These are phyloP conservation scores for Aphrophora alni DNA, from an alignment of 2,888 invertebrate species.

Conservation along the genomic window DNA sequence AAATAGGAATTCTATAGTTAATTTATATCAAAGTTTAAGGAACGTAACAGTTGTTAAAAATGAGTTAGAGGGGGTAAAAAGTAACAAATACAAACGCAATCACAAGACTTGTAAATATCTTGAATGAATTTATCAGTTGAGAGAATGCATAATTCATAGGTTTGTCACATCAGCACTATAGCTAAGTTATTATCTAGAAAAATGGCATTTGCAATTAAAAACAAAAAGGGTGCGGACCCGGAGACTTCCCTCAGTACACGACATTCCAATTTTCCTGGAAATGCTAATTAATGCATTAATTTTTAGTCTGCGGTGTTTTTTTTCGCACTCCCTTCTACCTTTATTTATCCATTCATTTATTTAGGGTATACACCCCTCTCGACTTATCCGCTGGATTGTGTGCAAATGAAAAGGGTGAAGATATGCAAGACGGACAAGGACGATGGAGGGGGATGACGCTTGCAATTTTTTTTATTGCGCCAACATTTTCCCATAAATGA, in stretches of 20 bases:
- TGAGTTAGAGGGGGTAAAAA: too few relatives aligned
- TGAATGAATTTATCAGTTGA: conserved; percentile 4
- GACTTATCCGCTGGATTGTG: not conserved
- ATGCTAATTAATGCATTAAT: conserved; percentile 54
- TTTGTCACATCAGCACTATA: not conserved
- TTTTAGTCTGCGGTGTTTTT: conserved; percentile 45
- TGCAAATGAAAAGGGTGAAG: not conserved
- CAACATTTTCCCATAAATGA: not conserved
- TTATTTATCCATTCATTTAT: conserved; percentile 13
- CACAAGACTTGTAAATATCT: not conserved
- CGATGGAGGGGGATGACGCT: not conserved
- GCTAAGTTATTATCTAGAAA: conserved; percentile 36
- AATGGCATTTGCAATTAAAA: conserved; percentile 42
- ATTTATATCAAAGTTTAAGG: too few relatives aligned
- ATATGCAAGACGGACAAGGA: not conserved
- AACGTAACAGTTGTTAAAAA: too few relatives aligned
- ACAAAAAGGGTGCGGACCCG: conserved; percentile 11
- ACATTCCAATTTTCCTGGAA: conserved; percentile 51
- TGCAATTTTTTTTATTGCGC: not conserved
- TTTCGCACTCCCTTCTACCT: conserved; percentile 29
- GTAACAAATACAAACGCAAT: not conserved
- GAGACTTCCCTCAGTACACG: conserved; percentile 42
- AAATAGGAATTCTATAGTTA: too few relatives aligned
- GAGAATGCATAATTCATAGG: not conserved
- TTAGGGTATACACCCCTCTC: not conserved